Base-by-base conservation (phyloP, 2,888 invertebrate species). In the Thera britannica region DNA sequence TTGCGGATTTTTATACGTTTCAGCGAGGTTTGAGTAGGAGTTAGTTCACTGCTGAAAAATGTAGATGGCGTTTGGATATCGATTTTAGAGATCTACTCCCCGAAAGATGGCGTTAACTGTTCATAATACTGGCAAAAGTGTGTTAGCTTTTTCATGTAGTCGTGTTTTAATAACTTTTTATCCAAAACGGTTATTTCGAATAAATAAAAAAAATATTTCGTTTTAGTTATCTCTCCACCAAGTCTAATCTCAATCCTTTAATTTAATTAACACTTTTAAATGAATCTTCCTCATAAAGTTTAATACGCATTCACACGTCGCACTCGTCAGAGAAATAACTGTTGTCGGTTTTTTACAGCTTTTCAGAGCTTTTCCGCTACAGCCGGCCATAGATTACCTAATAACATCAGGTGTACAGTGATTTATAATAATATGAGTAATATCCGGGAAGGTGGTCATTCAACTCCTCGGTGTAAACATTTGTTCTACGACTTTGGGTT, bases 1-100 rank as follows among this genome's bases (percentile, higher is more conserved):
- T 64, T 62, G 77, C 76, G 75, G 75, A 79, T 75, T 77, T 77
- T 9, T 73, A 63, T 49, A 41, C 9, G 38, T 64, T 72, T 60
- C 58, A 64, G 55, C 35, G 46, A 52, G 67, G 71, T 77, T 74
- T 46, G 73, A 66, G 52, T 72, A 62, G 71, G 46, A 65, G 58
- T 57, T 5, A 11, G 60, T 66, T 67, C 56, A 4, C 11, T 5
- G 34, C 55, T 60, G 58, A 55, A 66, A 55, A 51, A 63, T 57
- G 41, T 44, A 89, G 90, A 81, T 88, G 87, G 84, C 86, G 83
- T 69, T 81, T 5, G 49, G 1, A 3, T 35, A 41, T 62, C 57
- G 69, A 70, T 60, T 11, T 44, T 11, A 11, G 8, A 59, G 35
- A 3, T 35, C 66, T 58, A 70, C 66, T 63, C 60, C 36, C 23